phyloP scores from a whole-genome alignment of 2,113 vertebrate species.

The Penelope pileata region DNA sequence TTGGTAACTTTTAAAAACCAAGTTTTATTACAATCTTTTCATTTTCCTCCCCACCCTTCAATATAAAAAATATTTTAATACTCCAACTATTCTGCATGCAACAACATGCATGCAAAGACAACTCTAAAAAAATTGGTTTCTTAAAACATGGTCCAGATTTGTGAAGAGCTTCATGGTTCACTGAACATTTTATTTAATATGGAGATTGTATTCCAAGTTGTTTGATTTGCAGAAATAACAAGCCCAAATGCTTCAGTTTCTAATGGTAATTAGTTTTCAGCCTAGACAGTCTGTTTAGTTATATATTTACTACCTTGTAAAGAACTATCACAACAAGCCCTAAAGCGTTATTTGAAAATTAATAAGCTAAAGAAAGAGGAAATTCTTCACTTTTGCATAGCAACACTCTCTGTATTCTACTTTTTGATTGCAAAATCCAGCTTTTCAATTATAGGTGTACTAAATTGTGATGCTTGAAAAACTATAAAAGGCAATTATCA shows the following conservation, averaged over 20 bases:
- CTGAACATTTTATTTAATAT: slow-evolving; percentile 74
- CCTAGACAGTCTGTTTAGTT: slow-evolving; percentile 83
- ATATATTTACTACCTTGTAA: slow-evolving; percentile 84
- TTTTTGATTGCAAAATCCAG: slow-evolving; percentile 83
- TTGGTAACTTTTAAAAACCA: neutral
- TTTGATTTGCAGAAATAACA: slow-evolving; percentile 84
- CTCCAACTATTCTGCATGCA: slow-evolving; percentile 44
- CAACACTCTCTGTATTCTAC: slow-evolving; percentile 76
- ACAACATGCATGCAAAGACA: slow-evolving; percentile 7
- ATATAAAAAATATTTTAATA: slow-evolving; percentile 32
- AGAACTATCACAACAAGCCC: slow-evolving; percentile 86
- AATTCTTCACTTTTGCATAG: slow-evolving; percentile 81
- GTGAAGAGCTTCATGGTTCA: slow-evolving; percentile 64
- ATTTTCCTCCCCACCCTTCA: neutral
- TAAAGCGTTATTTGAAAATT: slow-evolving; percentile 86
- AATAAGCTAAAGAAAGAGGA: slow-evolving; percentile 85
- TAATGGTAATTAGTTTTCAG: slow-evolving; percentile 85
- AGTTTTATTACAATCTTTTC: neutral
- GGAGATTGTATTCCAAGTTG: slow-evolving; percentile 77
- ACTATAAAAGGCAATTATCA: slow-evolving; percentile 85
- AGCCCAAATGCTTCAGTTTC: slow-evolving; percentile 80
- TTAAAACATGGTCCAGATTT: slow-evolving; percentile 65
- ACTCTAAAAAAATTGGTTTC: slow-evolving; percentile 2
- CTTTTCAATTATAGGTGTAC: slow-evolving; percentile 85
- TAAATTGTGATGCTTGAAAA: slow-evolving; percentile 81